Evolutionary conservation across 2,888 invertebrate species (phyloP), one percentile per base, ranked within the genome.

Genomic region (Lithophane socia): DNA sequence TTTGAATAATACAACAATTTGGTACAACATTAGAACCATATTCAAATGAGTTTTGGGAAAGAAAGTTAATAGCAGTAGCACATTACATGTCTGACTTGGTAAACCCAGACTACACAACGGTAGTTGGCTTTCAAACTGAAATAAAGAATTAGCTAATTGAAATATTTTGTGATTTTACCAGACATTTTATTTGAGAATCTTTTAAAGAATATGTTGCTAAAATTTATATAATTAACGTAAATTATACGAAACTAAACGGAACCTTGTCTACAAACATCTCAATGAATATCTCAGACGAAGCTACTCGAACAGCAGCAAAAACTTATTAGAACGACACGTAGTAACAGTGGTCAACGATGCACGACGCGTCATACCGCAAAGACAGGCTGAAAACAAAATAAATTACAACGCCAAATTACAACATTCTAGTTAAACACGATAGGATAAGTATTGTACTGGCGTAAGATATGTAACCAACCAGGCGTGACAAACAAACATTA

Each of bases 401-500:
- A 95, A 94, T 94, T 88, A 91, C 89, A 87, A 92, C 89, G 90
- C 94, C 94, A 93, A 95, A 94, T 94, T 93, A 94, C 91, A 92
- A 91, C 94, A 93, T 93, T 94, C 92, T 92, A 91, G 91, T 89
- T 80, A 80, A 91, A 91, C 95, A 95, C 94, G 94, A 95, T 92
- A 94, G 92, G 92, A 94, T 93, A 90, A 93, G 88, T 90, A 89
- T 90, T 88, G 90, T 87, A 87, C 91, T 90, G 90, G 90, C 89
- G 90, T 90, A 90, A 87, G 90, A 92, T 92, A 91, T 87, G 89
- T 86, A 88, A 88, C 91, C 95, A 94, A 92, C 96, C 94, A 94
- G 92, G 91, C 96, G 93, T 95, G 93, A 93, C 96, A 96, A 96
- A 96, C 95, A 96, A 96, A 96, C 96, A 95, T 91, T 87, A 90